Base-by-base conservation (phyloP, 2,888 invertebrate species). In the Heliconius ismenius region DNA sequence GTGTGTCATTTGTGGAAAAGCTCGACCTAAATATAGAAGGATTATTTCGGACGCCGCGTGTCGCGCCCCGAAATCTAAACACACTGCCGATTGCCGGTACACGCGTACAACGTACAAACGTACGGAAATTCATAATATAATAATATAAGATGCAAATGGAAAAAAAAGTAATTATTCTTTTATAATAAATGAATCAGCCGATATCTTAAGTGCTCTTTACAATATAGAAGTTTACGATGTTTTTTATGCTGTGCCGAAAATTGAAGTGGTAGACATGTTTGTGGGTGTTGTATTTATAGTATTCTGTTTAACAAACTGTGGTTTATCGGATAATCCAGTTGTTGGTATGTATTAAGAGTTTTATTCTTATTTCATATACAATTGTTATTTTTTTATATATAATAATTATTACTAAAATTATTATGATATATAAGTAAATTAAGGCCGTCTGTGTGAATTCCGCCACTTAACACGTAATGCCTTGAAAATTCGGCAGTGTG, bases 1-100 rank as follows among this genome's bases (percentile, higher is more conserved):
- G 91, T 91, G 86, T 92, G 92, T 92, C 93, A 89, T 92, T 92
- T 92, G 92, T 90, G 89, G 92, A 91, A 90, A 93, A 91, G 89
- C 89, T 86, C 85, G 86, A 86, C 87, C 93, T 93, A 93, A 90
- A 93, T 92, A 90, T 93, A 93, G 92, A 39, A 39, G 86, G 91
- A 92, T 92, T 93, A 93, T 93, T 93, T 92, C 87, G 86, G 93
- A 88, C 87, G 86, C 87, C 83, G 79, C 83, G 85, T 92, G 92
- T 91, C 92, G 90, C 88, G 87, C 88, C 87, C 83, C 79, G 87
- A 87, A 89, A 88, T 90, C 91, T 86, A 92, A 92, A 92, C 92
- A 91, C 88, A 92, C 89, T 87, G 89, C 89, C 82, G 82, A 83
- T 83, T 80, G 85, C 84, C 87, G 85, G 88, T 83, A 84, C 83